Evolutionary conservation across 2,797 vertebrate genomes (phyloP).

Genomic region (Sebastes minor): DNA sequence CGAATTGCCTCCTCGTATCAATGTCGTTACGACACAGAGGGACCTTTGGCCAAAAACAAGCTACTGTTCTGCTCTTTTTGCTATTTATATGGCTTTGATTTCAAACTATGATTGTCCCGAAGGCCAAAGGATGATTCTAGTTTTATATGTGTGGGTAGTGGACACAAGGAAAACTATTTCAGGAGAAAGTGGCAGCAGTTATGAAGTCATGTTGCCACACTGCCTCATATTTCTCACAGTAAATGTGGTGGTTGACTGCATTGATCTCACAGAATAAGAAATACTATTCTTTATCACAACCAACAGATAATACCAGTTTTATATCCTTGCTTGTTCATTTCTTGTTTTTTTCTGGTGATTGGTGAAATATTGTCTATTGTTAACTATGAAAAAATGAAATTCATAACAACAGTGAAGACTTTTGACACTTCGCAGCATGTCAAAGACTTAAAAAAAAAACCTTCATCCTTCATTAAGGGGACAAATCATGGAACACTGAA

Average conservation of each 20-base stretch:
- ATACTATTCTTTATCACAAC: background rate
- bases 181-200: background rate
- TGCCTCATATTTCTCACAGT: conserved; percentile 1
- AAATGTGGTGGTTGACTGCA: background rate
- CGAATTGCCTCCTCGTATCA: background rate
- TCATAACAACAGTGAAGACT: background rate
- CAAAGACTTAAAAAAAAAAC: background rate
- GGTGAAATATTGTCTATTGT: background rate
- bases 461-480: background rate
- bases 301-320: background rate
- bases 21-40: background rate
- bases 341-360: background rate
- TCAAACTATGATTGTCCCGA: background rate
- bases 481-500: conserved; percentile 7
- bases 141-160: background rate
- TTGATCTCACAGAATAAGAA: background rate
- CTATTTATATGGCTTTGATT: background rate
- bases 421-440: conserved; percentile 26
- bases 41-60: background rate
- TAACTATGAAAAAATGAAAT: background rate
- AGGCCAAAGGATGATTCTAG: background rate
- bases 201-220: background rate
- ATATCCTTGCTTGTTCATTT: background rate
- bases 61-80: background rate
- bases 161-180: background rate